Percentiles rank a stretch among this genome's conserved stretches.
Conservation (phyloP, 1,140 invertebrate genomes). For the Triops cancriformis region DNA sequence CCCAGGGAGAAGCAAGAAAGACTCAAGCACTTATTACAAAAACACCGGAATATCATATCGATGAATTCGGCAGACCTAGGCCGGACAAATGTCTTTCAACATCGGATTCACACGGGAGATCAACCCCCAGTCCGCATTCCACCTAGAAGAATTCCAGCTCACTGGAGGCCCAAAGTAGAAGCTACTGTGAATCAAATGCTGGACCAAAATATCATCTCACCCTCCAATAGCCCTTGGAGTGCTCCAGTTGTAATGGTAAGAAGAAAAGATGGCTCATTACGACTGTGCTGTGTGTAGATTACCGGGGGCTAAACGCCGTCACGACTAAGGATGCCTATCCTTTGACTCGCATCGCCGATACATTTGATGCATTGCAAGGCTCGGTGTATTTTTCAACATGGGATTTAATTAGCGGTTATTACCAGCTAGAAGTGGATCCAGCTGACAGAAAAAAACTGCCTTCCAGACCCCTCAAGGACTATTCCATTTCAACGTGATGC, state of each 20-base stretch:
- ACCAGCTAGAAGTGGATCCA: slow-evolving; percentile 39
- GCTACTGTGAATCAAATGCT: neutral
- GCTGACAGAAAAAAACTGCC: slow-evolving; percentile 37
- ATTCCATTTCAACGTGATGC: too few relatives aligned
- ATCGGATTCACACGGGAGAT: neutral
- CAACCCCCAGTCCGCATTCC: neutral
- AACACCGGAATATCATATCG: too few relatives aligned
- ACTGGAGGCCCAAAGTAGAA: too few relatives aligned
- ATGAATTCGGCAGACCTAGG: neutral
- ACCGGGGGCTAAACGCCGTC: slow-evolving; percentile 36
- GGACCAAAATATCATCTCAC: neutral
- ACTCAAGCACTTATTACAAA: neutral
- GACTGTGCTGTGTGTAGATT: slow-evolving; percentile 44
- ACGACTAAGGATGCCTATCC: slow-evolving; percentile 37
- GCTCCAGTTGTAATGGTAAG: too few relatives aligned
- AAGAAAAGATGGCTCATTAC: slow-evolving; percentile 36
- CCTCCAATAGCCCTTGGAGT: slow-evolving; percentile 32
- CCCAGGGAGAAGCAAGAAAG: neutral
- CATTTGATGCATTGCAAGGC: too few relatives aligned
- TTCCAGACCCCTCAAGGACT: too few relatives aligned
- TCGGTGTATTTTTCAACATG: slow-evolving; percentile 36
- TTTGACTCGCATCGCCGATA: too few relatives aligned
- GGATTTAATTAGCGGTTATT: slow-evolving; percentile 41
- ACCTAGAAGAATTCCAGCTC: neutral
- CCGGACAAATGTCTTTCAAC: neutral